These are phyloP conservation scores for Pimephales promelas DNA, from an alignment of 2,113 vertebrate species.

Conservation along the genomic window DNA sequence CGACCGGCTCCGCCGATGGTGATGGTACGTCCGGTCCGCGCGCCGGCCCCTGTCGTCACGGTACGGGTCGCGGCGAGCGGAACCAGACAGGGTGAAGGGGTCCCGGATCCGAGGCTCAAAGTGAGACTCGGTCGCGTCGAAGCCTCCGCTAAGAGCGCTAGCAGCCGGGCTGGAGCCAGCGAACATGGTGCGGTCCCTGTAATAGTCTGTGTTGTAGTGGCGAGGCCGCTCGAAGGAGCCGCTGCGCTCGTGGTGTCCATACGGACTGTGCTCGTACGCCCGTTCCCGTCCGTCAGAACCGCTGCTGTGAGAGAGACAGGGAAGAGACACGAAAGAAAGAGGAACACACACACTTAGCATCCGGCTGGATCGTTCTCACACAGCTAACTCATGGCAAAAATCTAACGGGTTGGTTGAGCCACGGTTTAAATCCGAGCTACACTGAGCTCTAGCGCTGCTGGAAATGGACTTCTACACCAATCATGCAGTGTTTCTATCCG, in stretches of 20 bases:
- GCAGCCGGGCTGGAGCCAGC: constrained; percentile 69
- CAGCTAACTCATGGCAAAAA: neutral
- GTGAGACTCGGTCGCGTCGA: constrained; percentile 92
- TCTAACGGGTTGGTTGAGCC: constrained; percentile 5
- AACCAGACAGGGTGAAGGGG: constrained; percentile 91
- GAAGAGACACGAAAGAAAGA: constrained; percentile 68
- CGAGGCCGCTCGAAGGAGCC: constrained; percentile 93
- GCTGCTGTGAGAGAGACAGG: constrained; percentile 83
- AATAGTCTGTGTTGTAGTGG: constrained; percentile 98
- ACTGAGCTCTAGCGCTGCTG: neutral
- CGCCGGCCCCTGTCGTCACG: constrained; percentile 89
- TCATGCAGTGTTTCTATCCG: constrained; percentile 20
- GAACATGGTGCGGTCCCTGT: constrained; percentile 92
- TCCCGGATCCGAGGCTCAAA: constrained; percentile 93
- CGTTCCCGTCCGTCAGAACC: constrained; percentile 95
- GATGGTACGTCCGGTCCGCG: constrained; percentile 92
- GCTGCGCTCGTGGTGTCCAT: constrained; percentile 97
- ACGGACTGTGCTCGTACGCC: constrained; percentile 98
- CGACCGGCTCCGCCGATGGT: constrained; percentile 89
- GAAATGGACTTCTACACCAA: neutral
- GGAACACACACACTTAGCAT: constrained; percentile 54
- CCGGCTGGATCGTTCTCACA: neutral
- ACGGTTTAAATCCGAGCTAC: neutral
- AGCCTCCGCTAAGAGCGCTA: constrained; percentile 78
- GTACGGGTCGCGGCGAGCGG: constrained; percentile 94